A percentile compares a stretch with the other conserved stretches of the same genome.
These are phyloP conservation scores for Setophaga petechia DNA, from an alignment of 2,113 vertebrate genomes.

Conservation along the genomic window DNA sequence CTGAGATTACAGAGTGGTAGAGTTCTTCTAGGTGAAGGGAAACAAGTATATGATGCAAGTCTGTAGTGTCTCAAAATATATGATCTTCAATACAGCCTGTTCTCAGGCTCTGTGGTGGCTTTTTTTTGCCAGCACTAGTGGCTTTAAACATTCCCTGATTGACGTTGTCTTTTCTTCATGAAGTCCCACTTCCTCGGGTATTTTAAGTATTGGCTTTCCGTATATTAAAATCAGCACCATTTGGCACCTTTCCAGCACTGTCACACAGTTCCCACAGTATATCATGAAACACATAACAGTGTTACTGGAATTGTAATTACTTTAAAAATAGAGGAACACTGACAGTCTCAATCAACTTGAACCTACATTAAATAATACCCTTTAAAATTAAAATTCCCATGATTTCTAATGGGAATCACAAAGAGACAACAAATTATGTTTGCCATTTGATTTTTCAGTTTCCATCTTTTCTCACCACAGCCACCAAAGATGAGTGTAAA, in stretches of 20 bases:
- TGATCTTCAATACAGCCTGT: not conserved
- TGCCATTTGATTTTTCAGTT: not conserved
- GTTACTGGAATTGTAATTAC: not conserved
- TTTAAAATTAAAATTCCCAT: not conserved
- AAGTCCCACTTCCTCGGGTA: not conserved
- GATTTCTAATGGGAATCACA: not conserved
- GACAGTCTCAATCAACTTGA: not conserved
- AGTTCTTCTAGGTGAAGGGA: not conserved
- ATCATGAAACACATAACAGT: accelerated
- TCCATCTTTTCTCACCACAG: not conserved
- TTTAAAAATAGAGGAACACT: not conserved
- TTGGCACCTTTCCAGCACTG: not conserved
- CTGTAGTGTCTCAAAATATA: not conserved
- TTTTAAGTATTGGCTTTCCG: not conserved
- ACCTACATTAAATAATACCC: not conserved
- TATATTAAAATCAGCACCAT: not conserved
- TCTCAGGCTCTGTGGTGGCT: not conserved
- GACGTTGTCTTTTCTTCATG: not conserved
- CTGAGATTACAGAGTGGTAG: not conserved
- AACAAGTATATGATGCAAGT: not conserved
- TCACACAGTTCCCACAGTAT: not conserved
- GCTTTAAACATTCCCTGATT: not conserved
- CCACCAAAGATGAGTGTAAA: not conserved
- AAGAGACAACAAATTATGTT: not conserved
- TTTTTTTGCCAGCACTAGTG: not conserved